Evolutionary conservation across 2,113 vertebrate genomes (phyloP).

Genomic region (Leptocoma aspasia): DNA sequence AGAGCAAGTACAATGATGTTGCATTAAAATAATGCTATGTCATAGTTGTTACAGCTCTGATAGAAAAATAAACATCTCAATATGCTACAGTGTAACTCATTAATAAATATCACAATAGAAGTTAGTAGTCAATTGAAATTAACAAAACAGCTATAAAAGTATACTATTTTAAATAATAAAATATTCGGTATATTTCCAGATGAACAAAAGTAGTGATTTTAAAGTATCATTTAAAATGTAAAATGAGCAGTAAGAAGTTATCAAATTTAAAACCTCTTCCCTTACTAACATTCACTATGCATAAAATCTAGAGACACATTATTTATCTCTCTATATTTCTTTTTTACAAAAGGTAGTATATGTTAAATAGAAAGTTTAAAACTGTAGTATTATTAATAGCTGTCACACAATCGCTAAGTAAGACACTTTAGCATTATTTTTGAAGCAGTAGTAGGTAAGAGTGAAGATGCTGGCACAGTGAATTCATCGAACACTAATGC

Average conservation of each 20-base stretch:
- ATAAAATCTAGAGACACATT: slow-evolving; percentile 40
- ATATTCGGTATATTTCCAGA: slow-evolving; percentile 47
- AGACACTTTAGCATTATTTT: slow-evolving; percentile 12
- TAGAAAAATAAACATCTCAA: slow-evolving; percentile 76
- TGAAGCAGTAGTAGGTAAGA: slow-evolving; percentile 14
- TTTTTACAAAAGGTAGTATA: slow-evolving; percentile 36
- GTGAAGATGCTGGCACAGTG: not conserved
- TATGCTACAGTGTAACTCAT: slow-evolving; percentile 69
- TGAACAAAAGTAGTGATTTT: slow-evolving; percentile 54
- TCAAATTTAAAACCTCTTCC: slow-evolving; percentile 26
- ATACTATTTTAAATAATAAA: slow-evolving; percentile 65
- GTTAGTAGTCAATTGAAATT: slow-evolving; percentile 72
- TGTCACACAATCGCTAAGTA: slow-evolving; percentile 29
- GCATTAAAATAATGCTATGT: slow-evolving; percentile 68
- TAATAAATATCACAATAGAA: slow-evolving; percentile 73
- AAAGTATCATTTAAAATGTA: slow-evolving; percentile 38
- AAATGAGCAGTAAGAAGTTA: slow-evolving; percentile 34
- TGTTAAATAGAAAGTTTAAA: slow-evolving; percentile 46
- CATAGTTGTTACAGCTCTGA: slow-evolving; percentile 66
- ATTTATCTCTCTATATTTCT: not conserved
- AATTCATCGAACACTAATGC: not conserved
- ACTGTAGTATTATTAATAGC: not conserved
- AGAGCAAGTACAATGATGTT: slow-evolving; percentile 59
- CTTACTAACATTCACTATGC: slow-evolving; percentile 39
- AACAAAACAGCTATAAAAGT: slow-evolving; percentile 58